A percentile compares a stretch with the other conserved stretches of the same genome.
Evolutionary conservation across 2,888 invertebrate species (phyloP).

Genomic region (Aleiodes leptofemur): DNA sequence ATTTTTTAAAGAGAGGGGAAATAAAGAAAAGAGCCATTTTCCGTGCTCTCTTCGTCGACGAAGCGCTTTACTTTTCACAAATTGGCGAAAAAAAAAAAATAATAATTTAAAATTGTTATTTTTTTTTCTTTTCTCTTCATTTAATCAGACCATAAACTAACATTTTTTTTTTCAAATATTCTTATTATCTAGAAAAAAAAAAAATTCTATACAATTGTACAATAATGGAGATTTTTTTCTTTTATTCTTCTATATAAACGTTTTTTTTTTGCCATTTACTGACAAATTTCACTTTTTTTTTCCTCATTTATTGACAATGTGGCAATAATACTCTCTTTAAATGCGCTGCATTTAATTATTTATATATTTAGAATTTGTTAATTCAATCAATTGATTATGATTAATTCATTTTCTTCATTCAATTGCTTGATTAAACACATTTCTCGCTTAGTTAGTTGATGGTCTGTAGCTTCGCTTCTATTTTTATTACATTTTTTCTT

Average conservation of each 20-base stretch:
- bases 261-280: slow-evolving; percentile 46
- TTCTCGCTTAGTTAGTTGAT: slow-evolving; percentile 70
- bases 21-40: slow-evolving; percentile 8
- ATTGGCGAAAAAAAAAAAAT: slow-evolving; percentile 33
- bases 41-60: slow-evolving; percentile 7
- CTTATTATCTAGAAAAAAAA: slow-evolving; percentile 1
- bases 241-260: slow-evolving; percentile 48
- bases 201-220: slow-evolving; percentile 71
- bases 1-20: neutral
- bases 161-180: slow-evolving; percentile 65
- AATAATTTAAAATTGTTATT: slow-evolving; percentile 32
- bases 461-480: slow-evolving; percentile 65
- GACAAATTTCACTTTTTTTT: neutral
- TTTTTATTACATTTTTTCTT: slow-evolving; percentile 30
- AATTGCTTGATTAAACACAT: slow-evolving; percentile 49
- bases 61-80: neutral
- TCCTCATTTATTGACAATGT: slow-evolving; percentile 44
- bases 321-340: slow-evolving; percentile 53
- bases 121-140: slow-evolving; percentile 51
- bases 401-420: neutral
- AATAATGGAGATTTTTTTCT: slow-evolving; percentile 59
- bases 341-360: slow-evolving; percentile 55
- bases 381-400: slow-evolving; percentile 26
- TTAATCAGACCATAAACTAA: slow-evolving; percentile 74
- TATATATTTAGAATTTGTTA: slow-evolving; percentile 43